phyloP scores from a whole-genome alignment of 2,888 invertebrate species.

The Leucophenga montana region DNA sequence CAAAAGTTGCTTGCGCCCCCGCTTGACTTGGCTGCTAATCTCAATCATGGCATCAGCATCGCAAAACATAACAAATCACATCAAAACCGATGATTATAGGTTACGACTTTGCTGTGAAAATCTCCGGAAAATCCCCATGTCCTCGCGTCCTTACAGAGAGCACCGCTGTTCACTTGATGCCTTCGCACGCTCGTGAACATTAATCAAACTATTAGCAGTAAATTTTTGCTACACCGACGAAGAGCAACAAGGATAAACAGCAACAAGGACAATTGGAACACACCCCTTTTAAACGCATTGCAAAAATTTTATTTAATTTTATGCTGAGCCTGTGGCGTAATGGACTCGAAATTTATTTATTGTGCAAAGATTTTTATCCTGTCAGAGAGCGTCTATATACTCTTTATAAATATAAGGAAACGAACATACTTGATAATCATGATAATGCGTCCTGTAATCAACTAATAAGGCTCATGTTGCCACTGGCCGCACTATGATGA shows the following conservation, averaged over 20 bases:
- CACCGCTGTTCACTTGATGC: constrained; percentile 50
- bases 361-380: constrained; percentile 39
- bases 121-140: constrained; percentile 19
- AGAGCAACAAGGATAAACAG: constrained; percentile 47
- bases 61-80: constrained; percentile 37
- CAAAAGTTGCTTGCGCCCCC: not conserved
- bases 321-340: constrained; percentile 33
- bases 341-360: constrained; percentile 54
- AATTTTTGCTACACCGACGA: constrained; percentile 44
- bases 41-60: constrained; percentile 16
- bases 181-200: constrained; percentile 58
- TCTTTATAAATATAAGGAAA: constrained; percentile 39
- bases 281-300: constrained; percentile 56
- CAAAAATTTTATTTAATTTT: constrained; percentile 48
- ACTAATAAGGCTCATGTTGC: constrained; percentile 73
- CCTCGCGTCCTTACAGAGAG: not conserved
- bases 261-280: constrained; percentile 50
- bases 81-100: constrained; percentile 47
- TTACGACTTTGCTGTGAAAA: constrained; percentile 37
- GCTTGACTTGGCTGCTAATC: constrained; percentile 10
- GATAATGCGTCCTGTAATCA: constrained; percentile 75
- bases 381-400: no score
- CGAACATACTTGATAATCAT: constrained; percentile 72
- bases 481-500: constrained; percentile 31
- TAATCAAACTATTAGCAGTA: constrained; percentile 73